Evolutionary conservation across 2,888 invertebrate species (phyloP), one percentile per base, ranked within the genome.

Genomic region (Mythimna lalbum): DNA sequence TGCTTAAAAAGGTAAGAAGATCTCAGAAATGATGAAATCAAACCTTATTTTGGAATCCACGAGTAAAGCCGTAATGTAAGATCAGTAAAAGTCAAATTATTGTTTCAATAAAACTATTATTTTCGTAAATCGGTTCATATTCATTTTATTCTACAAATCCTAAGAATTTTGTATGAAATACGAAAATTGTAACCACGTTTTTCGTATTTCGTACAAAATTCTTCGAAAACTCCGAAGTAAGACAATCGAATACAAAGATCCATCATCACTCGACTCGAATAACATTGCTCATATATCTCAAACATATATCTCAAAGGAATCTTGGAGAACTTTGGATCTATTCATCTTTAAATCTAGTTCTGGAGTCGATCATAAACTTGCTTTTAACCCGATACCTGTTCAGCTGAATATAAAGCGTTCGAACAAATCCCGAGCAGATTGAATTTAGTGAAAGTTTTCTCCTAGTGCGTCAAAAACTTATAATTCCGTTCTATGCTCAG

Each of bases 401-500:
- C 84, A 78, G 61, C 56, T 73, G 86, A 78, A 83, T 81, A 83
- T 90, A 93, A 91, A 91, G 82, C 88, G 89, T 90, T 87, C 86
- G 84, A 89, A 88, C 88, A 93, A 95, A 95, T 95, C 95, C 94
- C 87, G 85, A 78, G 87, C 91, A 94, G 94, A 95, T 95, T 96
- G 95, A 95, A 95, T 94, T 88, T 89, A 87, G 87, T 36, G 82
- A 88, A 95, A 95, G 87, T 94, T 95, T 94, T 89, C 88, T 88
- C 90, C 90, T 90, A 92, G 91, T 94, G 90, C 90, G 93, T 94
- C 94, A 94, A 94, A 95, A 95, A 95, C 93, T 95, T 95, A 91
- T 94, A 94, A 94, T 92, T 91, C 91, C 89, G 88, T 89, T 90
- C 86, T 89, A 90, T 88, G 88, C 88, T 88, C 86, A 89, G 85